Evolutionary conservation across 2,113 vertebrate species (phyloP).

Genomic region (western clawed frog (Xenopus tropicalis)): UCB_Xtro_10.0 CM004446.2:66391501-66392000

Average conservation of each 20-base stretch:
- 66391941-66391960: conserved; percentile 33
- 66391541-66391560: conserved; percentile 70
- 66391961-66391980: conserved; percentile 29
- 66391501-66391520: conserved; percentile 61
- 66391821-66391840: conserved; percentile 44
- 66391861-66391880: background rate
- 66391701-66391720: conserved; percentile 50
- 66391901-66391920: conserved; percentile 44
- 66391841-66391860: background rate
- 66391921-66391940: conserved; percentile 16
- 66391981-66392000: background rate
- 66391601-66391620: conserved; percentile 51
- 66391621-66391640: conserved; percentile 50
- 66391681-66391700: conserved; percentile 47
- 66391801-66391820: conserved; percentile 56
- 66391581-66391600: conserved; percentile 50
- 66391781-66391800: conserved; percentile 51
- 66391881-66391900: conserved; percentile 39
- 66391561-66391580: conserved; percentile 59
- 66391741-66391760: conserved; percentile 66
- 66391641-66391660: conserved; percentile 52
- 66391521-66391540: conserved; percentile 6
- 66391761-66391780: conserved; percentile 53
- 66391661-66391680: conserved; percentile 54
- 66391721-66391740: conserved; percentile 66